Percentiles rank a stretch among this genome's conserved stretches.
Conservation (phyloP, 2,888 invertebrate species). For the Poecilus cupreus region DNA sequence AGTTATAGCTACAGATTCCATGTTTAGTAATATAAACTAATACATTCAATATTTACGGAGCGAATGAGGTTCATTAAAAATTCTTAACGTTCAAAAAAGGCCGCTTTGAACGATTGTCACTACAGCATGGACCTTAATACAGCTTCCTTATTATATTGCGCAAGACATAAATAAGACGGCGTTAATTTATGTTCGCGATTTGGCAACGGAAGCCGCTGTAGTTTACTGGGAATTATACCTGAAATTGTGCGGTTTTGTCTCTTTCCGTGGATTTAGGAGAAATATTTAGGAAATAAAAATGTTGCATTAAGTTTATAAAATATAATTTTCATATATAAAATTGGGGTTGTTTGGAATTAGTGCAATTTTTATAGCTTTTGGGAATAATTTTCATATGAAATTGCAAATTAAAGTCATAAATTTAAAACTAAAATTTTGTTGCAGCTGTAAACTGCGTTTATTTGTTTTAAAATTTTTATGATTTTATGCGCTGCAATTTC, state of each 20-base stretch:
- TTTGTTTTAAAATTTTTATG: constrained; percentile 6
- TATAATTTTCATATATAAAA: not conserved
- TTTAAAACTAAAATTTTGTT: constrained; percentile 1
- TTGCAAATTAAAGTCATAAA: not conserved
- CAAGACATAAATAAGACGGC: constrained; percentile 1
- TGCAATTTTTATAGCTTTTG: constrained; percentile 1
- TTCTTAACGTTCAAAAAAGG: constrained; percentile 14
- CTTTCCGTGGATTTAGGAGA: not conserved
- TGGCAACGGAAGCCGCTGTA: constrained; percentile 25
- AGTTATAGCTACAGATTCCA: too few species aligned
- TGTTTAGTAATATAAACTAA: too few species aligned
- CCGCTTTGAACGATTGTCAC: constrained; percentile 4
- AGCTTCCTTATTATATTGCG: constrained; percentile 38
- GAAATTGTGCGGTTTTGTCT: not conserved
- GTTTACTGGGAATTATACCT: constrained; percentile 32
- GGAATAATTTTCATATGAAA: not conserved
- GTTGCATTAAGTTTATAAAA: not conserved
- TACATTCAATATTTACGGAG: too few species aligned
- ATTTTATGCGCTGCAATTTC: not conserved
- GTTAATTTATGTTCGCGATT: constrained; percentile 20
- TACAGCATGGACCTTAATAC: constrained; percentile 8
- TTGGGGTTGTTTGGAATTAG: not conserved
- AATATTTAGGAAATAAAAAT: constrained; percentile 8
- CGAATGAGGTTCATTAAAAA: constrained; percentile 9
- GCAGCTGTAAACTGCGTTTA: not conserved